Evolutionary conservation across 2,113 vertebrate genomes (phyloP).

Genomic region (Dunckerocampus dactyliophorus): DNA sequence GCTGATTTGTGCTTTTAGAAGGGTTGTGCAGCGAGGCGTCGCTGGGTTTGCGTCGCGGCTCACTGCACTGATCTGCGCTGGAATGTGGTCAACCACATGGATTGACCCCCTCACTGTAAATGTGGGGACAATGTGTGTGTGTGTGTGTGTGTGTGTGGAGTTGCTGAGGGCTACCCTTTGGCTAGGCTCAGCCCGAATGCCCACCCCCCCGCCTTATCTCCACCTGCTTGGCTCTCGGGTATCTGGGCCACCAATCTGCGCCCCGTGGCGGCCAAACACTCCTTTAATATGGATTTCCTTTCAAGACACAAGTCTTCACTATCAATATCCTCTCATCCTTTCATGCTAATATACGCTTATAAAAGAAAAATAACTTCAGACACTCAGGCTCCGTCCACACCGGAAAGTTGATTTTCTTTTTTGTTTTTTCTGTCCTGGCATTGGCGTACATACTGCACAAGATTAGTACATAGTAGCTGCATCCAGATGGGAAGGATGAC

Average conservation of each 20-base stretch:
- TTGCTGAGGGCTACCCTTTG: constrained; percentile 59
- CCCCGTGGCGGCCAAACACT: constrained; percentile 59
- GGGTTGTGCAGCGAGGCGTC: constrained; percentile 34
- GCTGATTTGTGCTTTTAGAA: neutral
- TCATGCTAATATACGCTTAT: too few species aligned
- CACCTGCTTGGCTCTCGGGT: constrained; percentile 27
- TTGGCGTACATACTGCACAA: too few species aligned
- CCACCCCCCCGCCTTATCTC: constrained; percentile 46
- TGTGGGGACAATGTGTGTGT: constrained; percentile 56
- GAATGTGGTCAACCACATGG: constrained; percentile 57
- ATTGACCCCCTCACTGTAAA: constrained; percentile 53
- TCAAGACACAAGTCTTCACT: constrained; percentile 43
- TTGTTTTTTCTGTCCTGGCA: too few species aligned
- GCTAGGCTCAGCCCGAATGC: constrained; percentile 64
- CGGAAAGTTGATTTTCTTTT: too few species aligned
- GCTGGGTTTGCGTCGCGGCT: constrained; percentile 42
- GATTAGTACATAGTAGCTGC: too few species aligned
- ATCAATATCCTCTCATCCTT: constrained; percentile 56
- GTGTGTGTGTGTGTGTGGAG: constrained; percentile 58
- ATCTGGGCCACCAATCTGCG: constrained; percentile 57
- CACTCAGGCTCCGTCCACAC: too few species aligned
- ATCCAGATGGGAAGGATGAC: too few species aligned
- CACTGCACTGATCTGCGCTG: constrained; percentile 66
- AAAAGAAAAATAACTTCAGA: constrained; percentile 19
- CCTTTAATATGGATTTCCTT: constrained; percentile 64